phyloP scores from a whole-genome alignment of 2,888 invertebrate genomes.

The Lysandra bellargus region DNA sequence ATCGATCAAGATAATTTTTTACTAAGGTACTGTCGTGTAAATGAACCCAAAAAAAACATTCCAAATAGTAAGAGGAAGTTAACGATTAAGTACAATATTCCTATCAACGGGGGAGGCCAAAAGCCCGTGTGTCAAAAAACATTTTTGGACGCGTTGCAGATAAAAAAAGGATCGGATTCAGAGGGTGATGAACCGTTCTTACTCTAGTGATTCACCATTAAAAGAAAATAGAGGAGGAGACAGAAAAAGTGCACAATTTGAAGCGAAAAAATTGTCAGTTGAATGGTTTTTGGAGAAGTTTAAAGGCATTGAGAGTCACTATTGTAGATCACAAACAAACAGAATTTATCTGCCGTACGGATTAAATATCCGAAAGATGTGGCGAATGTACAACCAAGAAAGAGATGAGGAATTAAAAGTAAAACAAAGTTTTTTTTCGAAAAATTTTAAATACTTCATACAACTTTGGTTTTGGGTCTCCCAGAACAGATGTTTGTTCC shows the following conservation, averaged over 20 bases:
- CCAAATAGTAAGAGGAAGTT: too few relatives aligned
- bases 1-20: too few relatives aligned
- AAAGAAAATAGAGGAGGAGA: background rate
- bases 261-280: constrained; percentile 6
- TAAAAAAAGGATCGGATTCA: too few relatives aligned
- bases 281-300: constrained; percentile 6
- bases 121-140: too few relatives aligned
- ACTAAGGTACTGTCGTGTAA: too few relatives aligned
- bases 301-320: background rate
- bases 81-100: too few relatives aligned
- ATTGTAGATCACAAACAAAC: background rate
- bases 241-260: too few relatives aligned
- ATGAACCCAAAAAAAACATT: too few relatives aligned
- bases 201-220: constrained; percentile 19
- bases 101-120: too few relatives aligned
- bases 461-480: constrained; percentile 12
- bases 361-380: too few relatives aligned
- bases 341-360: background rate
- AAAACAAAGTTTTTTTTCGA: background rate
- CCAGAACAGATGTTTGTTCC: background rate
- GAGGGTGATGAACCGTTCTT: background rate
- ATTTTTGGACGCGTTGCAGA: too few relatives aligned
- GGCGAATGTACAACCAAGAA: background rate
- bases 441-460: constrained; percentile 6
- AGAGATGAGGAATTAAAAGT: background rate